Base-by-base conservation (phyloP, 2,888 invertebrate species). In the Idaea straminata region DNA sequence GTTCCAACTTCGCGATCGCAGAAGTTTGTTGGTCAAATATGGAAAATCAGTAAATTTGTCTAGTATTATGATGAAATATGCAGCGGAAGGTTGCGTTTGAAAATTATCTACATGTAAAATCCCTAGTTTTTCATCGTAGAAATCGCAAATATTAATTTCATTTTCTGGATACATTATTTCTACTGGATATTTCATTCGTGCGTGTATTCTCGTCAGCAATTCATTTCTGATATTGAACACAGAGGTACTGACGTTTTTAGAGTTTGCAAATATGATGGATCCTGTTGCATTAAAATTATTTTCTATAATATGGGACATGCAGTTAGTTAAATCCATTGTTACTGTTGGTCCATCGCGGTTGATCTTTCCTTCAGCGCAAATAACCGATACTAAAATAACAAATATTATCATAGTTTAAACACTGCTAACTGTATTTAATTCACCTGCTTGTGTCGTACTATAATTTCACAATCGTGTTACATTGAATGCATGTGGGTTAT, bases 1-100 rank as follows among this genome's bases (percentile, higher is more conserved):
- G 66, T 91, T 90, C 92, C 92, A 92, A 68, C 77, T 85, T n/a
- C 83, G 77, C 1, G 85, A 79, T 35, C 82, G 74, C 4, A 86
- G 76, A 3, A 90, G 64, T 75, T 84, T 84, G 65, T 79, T 79
- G 0, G 82, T 77, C 10, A 87, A 66, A 15, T 74, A 71, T 6
- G 78, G 80, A 61, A 91, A 89, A 36, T 88, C 86, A 35, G 76
- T 66, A 61, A 80, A 83, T 57, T 71, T 76, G 15, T 88, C 85
- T 5, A 89, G 76, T 15, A 91, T 77, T 13, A 89, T 77, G 0
- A 91, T 65, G 63, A 84, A 87, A 71, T 90, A 91, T 63, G 84
- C 79, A 3, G 89, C 88, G 57, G 69, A 63, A 4, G 79, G 80
- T 64, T 80, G 71, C 0, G 80, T 71, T 67, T 80, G 77, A 57